phyloP scores from a whole-genome alignment of 1,140 invertebrate species.

The Bombus breviceps region DNA sequence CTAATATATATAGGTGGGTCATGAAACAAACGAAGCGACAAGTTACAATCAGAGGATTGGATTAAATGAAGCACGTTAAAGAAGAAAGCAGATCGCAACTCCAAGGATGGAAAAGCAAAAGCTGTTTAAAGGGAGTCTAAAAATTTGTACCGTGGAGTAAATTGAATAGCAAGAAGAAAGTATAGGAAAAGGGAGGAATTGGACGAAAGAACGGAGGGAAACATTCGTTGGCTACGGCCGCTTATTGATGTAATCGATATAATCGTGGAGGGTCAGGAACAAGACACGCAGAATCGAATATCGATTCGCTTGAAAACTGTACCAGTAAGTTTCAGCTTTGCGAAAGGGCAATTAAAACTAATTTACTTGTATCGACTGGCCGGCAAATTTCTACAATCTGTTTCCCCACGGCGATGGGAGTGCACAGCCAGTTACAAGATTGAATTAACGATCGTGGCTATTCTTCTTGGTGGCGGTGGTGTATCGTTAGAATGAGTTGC shows the following conservation, averaged over 20 bases:
- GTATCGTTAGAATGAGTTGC: not conserved
- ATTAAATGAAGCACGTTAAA: not conserved
- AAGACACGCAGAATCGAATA: conserved; percentile 17
- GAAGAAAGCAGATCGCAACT: not conserved
- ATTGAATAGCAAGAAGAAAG: not conserved
- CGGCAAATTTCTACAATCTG: not conserved
- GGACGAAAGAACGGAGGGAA: not conserved
- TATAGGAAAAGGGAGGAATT: not conserved
- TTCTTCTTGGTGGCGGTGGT: not conserved
- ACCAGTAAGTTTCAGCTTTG: conserved; percentile 1
- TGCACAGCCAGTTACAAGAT: not conserved
- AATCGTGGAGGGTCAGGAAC: not conserved
- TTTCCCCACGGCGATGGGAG: not conserved
- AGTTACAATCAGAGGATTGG: too few species aligned
- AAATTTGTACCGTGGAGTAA: not conserved
- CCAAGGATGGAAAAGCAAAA: not conserved
- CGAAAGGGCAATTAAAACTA: conserved; percentile 20
- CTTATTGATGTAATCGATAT: not conserved
- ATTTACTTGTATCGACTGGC: not conserved
- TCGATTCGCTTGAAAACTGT: not conserved
- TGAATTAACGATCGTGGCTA: conserved; percentile 1
- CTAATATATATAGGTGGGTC: too few species aligned
- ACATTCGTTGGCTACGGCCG: not conserved
- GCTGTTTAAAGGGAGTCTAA: not conserved
- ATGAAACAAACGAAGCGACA: too few species aligned